Conservation (phyloP, 2,888 invertebrate species). For the Digitonthophagus gazella region DNA sequence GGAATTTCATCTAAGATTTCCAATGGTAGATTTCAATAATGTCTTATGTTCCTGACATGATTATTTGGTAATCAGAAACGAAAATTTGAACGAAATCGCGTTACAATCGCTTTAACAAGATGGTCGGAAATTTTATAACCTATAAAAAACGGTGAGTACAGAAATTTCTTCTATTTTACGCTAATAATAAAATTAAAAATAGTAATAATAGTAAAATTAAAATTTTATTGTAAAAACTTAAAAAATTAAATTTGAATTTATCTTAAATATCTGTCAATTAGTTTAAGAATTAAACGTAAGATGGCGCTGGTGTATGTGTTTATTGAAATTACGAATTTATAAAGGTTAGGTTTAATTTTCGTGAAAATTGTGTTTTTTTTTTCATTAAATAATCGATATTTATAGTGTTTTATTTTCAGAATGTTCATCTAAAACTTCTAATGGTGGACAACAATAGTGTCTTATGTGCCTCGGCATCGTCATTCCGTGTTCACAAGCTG, state of each 20-base stretch:
- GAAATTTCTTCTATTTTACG: slow-evolving; percentile 40
- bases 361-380: neutral
- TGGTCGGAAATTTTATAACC: slow-evolving; percentile 57
- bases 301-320: no score
- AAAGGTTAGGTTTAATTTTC: no score
- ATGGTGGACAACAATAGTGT: slow-evolving; percentile 67
- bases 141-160: slow-evolving; percentile 58
- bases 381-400: neutral
- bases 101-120: slow-evolving; percentile 54
- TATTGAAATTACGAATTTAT: no score
- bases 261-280: no score
- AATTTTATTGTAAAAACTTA: no score
- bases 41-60: slow-evolving; percentile 72
- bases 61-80: slow-evolving; percentile 61
- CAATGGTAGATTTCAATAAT: slow-evolving; percentile 67
- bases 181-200: slow-evolving; percentile 30
- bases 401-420: neutral
- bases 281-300: no score
- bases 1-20: slow-evolving; percentile 47
- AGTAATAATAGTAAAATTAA: no score
- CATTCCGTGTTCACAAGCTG: slow-evolving; percentile 61
- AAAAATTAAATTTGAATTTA: no score
- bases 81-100: slow-evolving; percentile 56
- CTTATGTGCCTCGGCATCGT: slow-evolving; percentile 71
- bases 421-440: slow-evolving; percentile 51